These are phyloP conservation scores for Poeciliopsis occidentalis DNA, from an alignment of 2,113 vertebrate genomes.

Conservation along the genomic window DNA sequence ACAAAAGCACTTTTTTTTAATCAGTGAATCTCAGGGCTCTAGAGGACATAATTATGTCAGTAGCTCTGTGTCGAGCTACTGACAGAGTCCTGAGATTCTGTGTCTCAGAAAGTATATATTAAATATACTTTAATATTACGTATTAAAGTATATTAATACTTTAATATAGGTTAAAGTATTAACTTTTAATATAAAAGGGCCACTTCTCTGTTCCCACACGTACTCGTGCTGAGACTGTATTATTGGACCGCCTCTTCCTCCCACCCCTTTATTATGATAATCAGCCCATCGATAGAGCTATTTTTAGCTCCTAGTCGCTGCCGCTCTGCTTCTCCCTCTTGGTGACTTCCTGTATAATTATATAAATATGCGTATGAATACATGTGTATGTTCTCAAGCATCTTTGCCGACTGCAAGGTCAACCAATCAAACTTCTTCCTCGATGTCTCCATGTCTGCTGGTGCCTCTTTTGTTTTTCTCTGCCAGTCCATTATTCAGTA, in stretches of 20 bases:
- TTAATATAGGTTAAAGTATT: constrained; percentile 20
- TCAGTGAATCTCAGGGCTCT: constrained; percentile 9
- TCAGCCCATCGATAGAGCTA: constrained; percentile 62
- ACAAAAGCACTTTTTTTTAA: background rate
- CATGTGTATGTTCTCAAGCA: constrained; percentile 24
- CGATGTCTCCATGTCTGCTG: constrained; percentile 7
- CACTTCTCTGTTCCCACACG: constrained; percentile 29
- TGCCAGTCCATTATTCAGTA: constrained; percentile 67
- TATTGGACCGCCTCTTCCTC: constrained; percentile 44
- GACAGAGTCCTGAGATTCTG: no score
- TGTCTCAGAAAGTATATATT: no score
- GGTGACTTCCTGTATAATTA: constrained; percentile 66
- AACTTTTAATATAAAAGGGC: constrained; percentile 23
- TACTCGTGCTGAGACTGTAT: constrained; percentile 15
- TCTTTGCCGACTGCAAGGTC: constrained; percentile 27
- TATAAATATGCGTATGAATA: constrained; percentile 55
- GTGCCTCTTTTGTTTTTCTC: constrained; percentile 26
- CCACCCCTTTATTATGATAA: constrained; percentile 68
- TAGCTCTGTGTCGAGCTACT: background rate
- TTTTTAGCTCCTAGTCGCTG: constrained; percentile 64
- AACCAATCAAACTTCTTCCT: constrained; percentile 16
- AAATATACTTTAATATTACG: no score
- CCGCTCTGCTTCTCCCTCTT: constrained; percentile 38
- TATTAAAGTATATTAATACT: no score
- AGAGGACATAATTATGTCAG: constrained; percentile 12